Percentiles rank a stretch among this genome's conserved stretches.
Evolutionary conservation across 2,113 vertebrate genomes (phyloP).

Genomic region (Pterocles burchelli): DNA sequence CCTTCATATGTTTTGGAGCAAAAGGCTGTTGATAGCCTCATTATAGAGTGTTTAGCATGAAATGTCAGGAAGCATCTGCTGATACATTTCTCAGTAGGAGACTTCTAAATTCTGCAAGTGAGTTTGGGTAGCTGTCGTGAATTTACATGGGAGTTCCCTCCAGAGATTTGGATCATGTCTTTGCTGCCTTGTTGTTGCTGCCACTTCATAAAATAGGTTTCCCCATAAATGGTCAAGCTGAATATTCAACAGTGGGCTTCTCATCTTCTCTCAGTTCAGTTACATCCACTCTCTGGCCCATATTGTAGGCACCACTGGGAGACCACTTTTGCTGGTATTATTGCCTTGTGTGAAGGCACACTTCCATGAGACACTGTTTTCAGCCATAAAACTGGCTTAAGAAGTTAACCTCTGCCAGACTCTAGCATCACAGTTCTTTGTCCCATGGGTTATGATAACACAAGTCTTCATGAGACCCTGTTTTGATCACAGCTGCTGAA

Average conservation of each 20-base stretch:
- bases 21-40: constrained; percentile 50
- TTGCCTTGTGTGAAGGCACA: not conserved
- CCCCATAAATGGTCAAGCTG: not conserved
- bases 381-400: not conserved
- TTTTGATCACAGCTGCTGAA: not conserved
- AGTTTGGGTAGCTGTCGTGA: constrained; percentile 4
- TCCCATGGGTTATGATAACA: rapidly evolving
- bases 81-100: constrained; percentile 18
- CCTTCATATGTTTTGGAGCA: not conserved
- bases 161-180: not conserved
- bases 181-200: not conserved
- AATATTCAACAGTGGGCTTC: not conserved
- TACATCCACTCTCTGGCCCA: not conserved
- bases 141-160: constrained; percentile 43
- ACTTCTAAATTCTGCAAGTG: constrained; percentile 32
- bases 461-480: not conserved
- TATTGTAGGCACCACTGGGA: rapidly evolving
- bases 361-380: not conserved
- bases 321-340: not conserved
- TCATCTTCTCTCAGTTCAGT: not conserved
- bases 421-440: not conserved
- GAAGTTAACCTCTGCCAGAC: not conserved
- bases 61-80: constrained; percentile 57
- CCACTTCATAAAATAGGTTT: not conserved
- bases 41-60: constrained; percentile 36